phyloP scores from a whole-genome alignment of 2,797 vertebrate genomes.

The Allobates femoralis region DNA sequence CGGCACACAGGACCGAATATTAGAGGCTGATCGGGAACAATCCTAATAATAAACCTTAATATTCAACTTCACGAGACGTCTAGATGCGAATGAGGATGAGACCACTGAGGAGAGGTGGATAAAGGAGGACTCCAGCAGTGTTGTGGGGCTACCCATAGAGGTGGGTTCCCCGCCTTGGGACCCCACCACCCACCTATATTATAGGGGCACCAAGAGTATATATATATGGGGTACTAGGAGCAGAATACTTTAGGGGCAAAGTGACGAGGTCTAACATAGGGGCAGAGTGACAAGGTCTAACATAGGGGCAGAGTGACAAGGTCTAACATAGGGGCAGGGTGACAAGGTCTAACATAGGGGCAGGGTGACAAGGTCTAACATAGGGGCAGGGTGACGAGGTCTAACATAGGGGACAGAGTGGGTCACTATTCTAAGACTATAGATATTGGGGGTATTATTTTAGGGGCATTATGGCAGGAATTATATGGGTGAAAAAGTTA shows the following conservation, averaged over 20 bases:
- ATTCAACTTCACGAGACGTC: background rate
- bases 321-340: no score
- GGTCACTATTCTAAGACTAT: background rate
- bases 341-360: no score
- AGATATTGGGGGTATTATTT: background rate
- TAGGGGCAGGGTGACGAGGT: no score
- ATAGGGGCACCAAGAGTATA: no score
- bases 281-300: no score
- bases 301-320: no score
- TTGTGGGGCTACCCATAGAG: background rate
- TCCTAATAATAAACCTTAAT: background rate
- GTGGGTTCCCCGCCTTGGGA: no score
- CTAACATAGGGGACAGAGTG: no score
- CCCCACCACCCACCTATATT: no score
- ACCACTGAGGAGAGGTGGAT: background rate
- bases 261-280: background rate
- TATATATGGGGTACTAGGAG: no score
- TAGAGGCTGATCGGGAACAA: background rate
- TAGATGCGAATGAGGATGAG: background rate
- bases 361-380: no score
- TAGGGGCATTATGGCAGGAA: background rate
- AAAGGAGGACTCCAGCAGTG: background rate
- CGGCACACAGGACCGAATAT: slow-evolving; percentile 17
- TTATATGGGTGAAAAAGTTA: no score
- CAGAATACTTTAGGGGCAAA: background rate